A percentile compares a stretch with the other conserved stretches of the same genome.
Conservation (phyloP, 1,140 invertebrate genomes). For the Drosophila prosaltans region DNA sequence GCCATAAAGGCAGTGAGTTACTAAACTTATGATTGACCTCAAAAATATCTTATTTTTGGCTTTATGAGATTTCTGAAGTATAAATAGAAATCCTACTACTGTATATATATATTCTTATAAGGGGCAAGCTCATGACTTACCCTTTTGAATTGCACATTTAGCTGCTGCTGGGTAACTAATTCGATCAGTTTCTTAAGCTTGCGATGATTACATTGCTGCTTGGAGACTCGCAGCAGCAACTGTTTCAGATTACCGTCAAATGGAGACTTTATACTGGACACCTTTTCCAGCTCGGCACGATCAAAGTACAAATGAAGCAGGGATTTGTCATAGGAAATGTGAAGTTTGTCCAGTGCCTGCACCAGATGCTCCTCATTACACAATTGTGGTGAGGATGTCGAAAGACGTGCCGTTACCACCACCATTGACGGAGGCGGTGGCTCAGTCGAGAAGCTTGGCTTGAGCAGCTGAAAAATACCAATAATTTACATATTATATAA, state of each 20-base stretch:
- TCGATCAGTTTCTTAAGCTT: constrained; percentile 74
- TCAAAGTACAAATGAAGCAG: constrained; percentile 64
- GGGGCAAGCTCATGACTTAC: constrained; percentile 31
- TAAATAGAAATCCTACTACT: no score
- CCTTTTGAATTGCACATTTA: constrained; percentile 68
- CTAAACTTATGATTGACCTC: no score
- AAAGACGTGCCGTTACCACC: constrained; percentile 45
- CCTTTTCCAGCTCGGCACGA: constrained; percentile 12
- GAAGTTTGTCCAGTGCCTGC: constrained; percentile 76
- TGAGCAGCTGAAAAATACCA: constrained; percentile 49
- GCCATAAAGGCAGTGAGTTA: no score
- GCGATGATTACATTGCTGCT: constrained; percentile 70
- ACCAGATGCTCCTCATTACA: constrained; percentile 71
- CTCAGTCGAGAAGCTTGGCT: constrained; percentile 68
- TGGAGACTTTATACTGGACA: neutral
- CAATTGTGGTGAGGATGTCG: constrained; percentile 63
- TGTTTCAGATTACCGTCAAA: constrained; percentile 56
- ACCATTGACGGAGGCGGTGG: constrained; percentile 20
- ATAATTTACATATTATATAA: no score
- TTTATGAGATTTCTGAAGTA: no score
- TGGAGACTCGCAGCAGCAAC: constrained; percentile 68
- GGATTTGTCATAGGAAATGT: constrained; percentile 67
- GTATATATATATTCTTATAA: no score
- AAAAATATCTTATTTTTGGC: no score
- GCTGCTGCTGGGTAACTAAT: constrained; percentile 59